These are phyloP conservation scores for Apotomis betuletana DNA, from an alignment of 2,888 invertebrate genomes.

Conservation along the genomic window DNA sequence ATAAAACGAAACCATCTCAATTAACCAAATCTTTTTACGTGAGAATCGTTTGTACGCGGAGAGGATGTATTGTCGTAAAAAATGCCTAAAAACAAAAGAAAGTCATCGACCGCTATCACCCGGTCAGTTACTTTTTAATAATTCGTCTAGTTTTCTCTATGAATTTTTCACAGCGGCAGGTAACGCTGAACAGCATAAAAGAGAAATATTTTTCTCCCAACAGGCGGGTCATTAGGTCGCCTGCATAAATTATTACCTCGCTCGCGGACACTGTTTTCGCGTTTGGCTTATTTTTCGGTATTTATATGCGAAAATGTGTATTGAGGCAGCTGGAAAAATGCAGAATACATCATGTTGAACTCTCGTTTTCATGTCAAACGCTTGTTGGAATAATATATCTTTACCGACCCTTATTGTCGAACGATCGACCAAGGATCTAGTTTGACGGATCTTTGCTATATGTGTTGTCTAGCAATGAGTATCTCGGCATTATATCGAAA, in stretches of 20 bases:
- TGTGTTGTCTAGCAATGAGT: too few species aligned
- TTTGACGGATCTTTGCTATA: too few species aligned
- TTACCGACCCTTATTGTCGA: not conserved
- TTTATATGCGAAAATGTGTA: slow-evolving; percentile 26
- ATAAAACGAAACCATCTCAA: too few species aligned
- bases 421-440: too few species aligned
- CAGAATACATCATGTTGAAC: slow-evolving; percentile 2
- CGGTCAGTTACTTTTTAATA: slow-evolving; percentile 7
- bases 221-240: slow-evolving; percentile 42
- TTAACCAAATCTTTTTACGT: too few species aligned
- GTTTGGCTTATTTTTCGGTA: slow-evolving; percentile 28
- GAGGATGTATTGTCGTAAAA: too few species aligned
- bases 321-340: slow-evolving; percentile 9
- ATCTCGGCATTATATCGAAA: too few species aligned
- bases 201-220: slow-evolving; percentile 20
- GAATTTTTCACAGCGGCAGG: not conserved
- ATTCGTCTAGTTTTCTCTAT: slow-evolving; percentile 8
- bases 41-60: too few species aligned
- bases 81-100: not conserved
- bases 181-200: slow-evolving; percentile 12
- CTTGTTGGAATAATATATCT: slow-evolving; percentile 18
- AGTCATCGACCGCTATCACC: not conserved
- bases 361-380: slow-evolving; percentile 6
- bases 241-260: slow-evolving; percentile 42
- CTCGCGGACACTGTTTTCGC: slow-evolving; percentile 32